phyloP scores from a whole-genome alignment of 2,888 invertebrate genomes.

The Melitaea athalia region DNA sequence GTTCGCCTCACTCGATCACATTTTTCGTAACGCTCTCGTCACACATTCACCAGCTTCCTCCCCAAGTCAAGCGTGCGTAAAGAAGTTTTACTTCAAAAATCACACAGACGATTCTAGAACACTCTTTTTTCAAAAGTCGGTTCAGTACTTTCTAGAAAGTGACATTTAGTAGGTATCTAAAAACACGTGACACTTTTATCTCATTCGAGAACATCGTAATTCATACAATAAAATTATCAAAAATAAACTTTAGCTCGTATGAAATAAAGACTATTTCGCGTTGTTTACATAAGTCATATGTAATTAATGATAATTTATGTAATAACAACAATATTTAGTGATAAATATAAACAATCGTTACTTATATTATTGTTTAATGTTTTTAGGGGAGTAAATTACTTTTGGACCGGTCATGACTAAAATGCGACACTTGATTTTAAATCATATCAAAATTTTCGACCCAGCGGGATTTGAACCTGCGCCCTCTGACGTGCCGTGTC shows the following conservation, averaged over 20 bases:
- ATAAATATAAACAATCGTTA: not conserved
- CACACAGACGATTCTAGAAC: not conserved
- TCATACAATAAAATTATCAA: not conserved
- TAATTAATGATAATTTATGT: constrained; percentile 4
- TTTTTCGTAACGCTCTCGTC: too few relatives aligned
- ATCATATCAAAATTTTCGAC: too few relatives aligned
- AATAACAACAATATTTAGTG: constrained; percentile 1
- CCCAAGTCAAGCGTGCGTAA: too few relatives aligned
- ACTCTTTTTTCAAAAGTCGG: not conserved
- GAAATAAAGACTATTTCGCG: not conserved
- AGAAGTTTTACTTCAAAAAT: too few relatives aligned
- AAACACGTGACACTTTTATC: not conserved
- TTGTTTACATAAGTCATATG: not conserved
- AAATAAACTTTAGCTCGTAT: not conserved
- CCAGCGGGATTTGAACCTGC: too few relatives aligned
- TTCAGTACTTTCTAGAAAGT: not conserved
- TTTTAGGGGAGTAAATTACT: too few relatives aligned
- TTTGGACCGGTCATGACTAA: too few relatives aligned
- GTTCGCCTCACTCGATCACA: too few relatives aligned
- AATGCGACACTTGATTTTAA: too few relatives aligned
- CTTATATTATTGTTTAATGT: too few relatives aligned
- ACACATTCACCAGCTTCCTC: too few relatives aligned
- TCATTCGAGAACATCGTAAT: not conserved
- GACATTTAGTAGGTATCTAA: not conserved
- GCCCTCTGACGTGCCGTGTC: too few relatives aligned